Percentiles rank a stretch among this genome's conserved stretches.
Conservation (phyloP, 2,113 vertebrate genomes). For the Stegastes partitus region DNA sequence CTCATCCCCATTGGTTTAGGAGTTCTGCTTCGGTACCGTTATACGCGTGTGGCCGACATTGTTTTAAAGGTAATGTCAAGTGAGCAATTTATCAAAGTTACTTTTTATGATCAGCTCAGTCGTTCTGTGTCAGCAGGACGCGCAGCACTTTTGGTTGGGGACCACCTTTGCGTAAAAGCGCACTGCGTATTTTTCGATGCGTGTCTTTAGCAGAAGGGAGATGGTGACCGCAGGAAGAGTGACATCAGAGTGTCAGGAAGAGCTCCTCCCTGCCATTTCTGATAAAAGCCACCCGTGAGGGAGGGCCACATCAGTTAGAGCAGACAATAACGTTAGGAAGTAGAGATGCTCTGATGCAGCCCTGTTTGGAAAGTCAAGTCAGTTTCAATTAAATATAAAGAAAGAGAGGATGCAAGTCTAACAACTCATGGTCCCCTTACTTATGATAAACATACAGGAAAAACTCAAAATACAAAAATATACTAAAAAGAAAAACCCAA, state of each 20-base stretch:
- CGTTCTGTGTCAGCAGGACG: background rate
- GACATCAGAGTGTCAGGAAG: constrained; percentile 68
- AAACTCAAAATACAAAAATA: background rate
- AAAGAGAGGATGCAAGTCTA: too few species aligned
- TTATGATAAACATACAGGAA: too few species aligned
- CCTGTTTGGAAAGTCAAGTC: background rate
- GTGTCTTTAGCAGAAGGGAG: constrained; percentile 5
- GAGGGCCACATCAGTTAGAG: constrained; percentile 14
- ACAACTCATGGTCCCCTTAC: too few species aligned
- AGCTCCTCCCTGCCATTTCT: constrained; percentile 66
- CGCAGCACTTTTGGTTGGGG: background rate
- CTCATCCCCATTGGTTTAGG: constrained; percentile 94
- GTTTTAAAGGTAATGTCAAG: constrained; percentile 90
- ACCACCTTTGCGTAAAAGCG: constrained; percentile 52
- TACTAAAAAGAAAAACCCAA: too few species aligned
- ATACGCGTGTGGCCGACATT: constrained; percentile 89
- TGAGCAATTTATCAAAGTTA: background rate
- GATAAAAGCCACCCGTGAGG: constrained; percentile 49
- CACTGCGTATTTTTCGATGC: constrained; percentile 66
- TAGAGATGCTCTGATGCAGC: constrained; percentile 27
- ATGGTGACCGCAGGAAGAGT: constrained; percentile 36
- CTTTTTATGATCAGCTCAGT: background rate
- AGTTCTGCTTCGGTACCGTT: constrained; percentile 90
- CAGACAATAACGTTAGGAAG: background rate
- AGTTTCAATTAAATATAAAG: background rate